Conservation (phyloP, 1,140 invertebrate species). For the Tetramorium simillimum region DNA sequence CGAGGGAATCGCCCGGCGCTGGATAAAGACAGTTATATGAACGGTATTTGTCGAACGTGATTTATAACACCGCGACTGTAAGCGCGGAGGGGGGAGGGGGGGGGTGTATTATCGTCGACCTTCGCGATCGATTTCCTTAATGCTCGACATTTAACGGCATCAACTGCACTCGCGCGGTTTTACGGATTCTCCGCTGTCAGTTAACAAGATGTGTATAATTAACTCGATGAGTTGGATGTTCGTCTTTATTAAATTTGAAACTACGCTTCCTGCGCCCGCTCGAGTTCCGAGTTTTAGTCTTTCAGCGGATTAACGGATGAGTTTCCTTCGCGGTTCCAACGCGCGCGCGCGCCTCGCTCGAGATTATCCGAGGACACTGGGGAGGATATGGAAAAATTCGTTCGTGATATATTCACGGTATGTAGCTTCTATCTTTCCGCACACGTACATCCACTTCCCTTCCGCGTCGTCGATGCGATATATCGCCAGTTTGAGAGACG, state of each 20-base stretch:
- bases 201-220: constrained; percentile 4
- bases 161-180: neutral
- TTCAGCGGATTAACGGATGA: neutral
- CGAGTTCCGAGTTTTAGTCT: neutral
- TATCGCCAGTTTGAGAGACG: constrained; percentile 71
- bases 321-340: neutral
- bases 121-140: constrained; percentile 18
- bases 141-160: neutral
- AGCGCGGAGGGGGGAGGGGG: too few relatives aligned
- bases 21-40: constrained; percentile 17
- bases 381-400: constrained; percentile 67
- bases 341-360: neutral
- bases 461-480: constrained; percentile 69
- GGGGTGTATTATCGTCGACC: neutral
- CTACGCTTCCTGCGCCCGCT: neutral
- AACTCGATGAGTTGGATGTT: neutral
- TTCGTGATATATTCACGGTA: constrained; percentile 54
- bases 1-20: neutral
- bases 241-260: neutral
- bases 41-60: constrained; percentile 42
- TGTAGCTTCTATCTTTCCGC: constrained; percentile 72
- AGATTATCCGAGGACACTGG: constrained; percentile 35
- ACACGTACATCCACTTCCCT: constrained; percentile 72
- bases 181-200: neutral
- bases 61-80: constrained; percentile 34